Evolutionary conservation across 2,888 invertebrate genomes (phyloP).

Genomic region (Cephus nigrinus): DNA sequence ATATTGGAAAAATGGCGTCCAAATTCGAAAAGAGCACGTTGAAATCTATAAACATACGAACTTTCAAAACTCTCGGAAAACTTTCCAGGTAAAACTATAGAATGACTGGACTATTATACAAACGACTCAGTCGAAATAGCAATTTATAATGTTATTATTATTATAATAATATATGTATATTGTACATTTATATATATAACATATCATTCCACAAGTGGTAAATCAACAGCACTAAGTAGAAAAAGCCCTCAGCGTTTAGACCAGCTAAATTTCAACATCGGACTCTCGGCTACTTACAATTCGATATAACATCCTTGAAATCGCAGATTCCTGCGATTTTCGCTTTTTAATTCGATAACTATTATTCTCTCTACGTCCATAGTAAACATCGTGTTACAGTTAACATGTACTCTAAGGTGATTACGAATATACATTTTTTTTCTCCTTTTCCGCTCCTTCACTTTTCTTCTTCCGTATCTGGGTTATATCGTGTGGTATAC

Average conservation of each 20-base stretch:
- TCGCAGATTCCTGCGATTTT: neutral
- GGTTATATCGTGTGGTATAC: conserved; percentile 31
- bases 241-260: conserved; percentile 49
- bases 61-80: no score
- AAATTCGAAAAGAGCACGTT: no score
- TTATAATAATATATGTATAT: conserved; percentile 7
- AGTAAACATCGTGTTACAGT: conserved; percentile 5
- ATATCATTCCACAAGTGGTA: neutral
- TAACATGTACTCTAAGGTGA: conserved; percentile 14
- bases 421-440: conserved; percentile 6
- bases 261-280: conserved; percentile 58
- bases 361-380: neutral
- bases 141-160: neutral
- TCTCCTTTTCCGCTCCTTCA: conserved; percentile 3
- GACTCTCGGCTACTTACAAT: conserved; percentile 27
- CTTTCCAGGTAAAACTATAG: no score
- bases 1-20: no score
- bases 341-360: neutral
- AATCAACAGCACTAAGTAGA: conserved; percentile 10
- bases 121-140: conserved; percentile 44
- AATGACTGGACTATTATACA: conserved; percentile 20
- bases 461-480: conserved; percentile 14
- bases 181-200: conserved; percentile 16
- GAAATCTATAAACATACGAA: no score
- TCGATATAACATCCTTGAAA: conserved; percentile 2